A percentile compares a stretch with the other conserved stretches of the same genome.
phyloP scores from a whole-genome alignment of 1,140 invertebrate genomes.

The Conus betulinus region DNA sequence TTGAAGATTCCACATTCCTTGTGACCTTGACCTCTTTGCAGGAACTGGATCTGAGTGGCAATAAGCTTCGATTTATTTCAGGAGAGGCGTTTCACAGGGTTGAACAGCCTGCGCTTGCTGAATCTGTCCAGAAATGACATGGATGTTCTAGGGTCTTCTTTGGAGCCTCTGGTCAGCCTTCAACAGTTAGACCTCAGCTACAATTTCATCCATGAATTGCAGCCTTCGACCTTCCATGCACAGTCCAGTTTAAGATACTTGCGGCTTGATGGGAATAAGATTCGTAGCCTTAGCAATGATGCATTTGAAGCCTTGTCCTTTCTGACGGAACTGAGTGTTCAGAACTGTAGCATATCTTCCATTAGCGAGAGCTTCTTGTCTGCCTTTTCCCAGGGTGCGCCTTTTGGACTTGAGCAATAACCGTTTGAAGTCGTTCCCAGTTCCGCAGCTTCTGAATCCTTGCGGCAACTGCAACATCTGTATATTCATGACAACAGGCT shows the following conservation, averaged over 20 bases:
- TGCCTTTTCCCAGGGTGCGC: slow-evolving; percentile 44
- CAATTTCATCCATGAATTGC: slow-evolving; percentile 51
- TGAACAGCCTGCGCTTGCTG: slow-evolving; percentile 45
- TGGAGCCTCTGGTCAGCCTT: slow-evolving; percentile 48
- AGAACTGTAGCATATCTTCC: slow-evolving; percentile 50
- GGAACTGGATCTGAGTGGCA: slow-evolving; percentile 55
- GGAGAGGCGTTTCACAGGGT: slow-evolving; percentile 52
- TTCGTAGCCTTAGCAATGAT: slow-evolving; percentile 46
- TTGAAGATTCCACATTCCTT: slow-evolving; percentile 50
- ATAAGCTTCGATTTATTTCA: slow-evolving; percentile 48
- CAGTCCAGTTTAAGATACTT: slow-evolving; percentile 46
- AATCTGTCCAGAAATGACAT: slow-evolving; percentile 60
- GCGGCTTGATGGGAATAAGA: slow-evolving; percentile 57
- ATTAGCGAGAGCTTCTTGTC: slow-evolving; percentile 52
- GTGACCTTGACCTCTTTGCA: slow-evolving; percentile 38
- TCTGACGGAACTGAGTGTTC: slow-evolving; percentile 45
- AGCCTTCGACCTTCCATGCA: slow-evolving; percentile 44
- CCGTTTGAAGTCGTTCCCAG: slow-evolving; percentile 39
- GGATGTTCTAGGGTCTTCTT: slow-evolving; percentile 40
- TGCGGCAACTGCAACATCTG: slow-evolving; percentile 44
- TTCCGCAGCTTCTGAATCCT: slow-evolving; percentile 35
- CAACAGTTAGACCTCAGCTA: slow-evolving; percentile 48
- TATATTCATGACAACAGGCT: slow-evolving; percentile 56
- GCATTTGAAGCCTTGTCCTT: slow-evolving; percentile 51
- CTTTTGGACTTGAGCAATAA: slow-evolving; percentile 58